Percentiles rank a stretch among this genome's conserved stretches.
phyloP scores from a whole-genome alignment of 2,797 vertebrate genomes.

The Manis pentadactyla region DNA sequence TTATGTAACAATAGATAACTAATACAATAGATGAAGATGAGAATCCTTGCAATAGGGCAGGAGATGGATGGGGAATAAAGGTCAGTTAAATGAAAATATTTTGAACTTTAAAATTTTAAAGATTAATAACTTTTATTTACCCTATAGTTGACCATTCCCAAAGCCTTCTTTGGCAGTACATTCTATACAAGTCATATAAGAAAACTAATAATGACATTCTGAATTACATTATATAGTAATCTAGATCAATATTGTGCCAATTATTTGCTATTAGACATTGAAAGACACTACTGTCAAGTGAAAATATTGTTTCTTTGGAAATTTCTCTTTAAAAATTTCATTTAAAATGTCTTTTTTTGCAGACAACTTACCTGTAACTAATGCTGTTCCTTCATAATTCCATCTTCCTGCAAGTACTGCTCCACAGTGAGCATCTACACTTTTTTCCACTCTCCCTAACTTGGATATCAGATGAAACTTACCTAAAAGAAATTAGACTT shows the following conservation, averaged over 20 bases:
- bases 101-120: conserved; percentile 52
- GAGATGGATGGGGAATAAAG: background rate
- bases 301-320: conserved; percentile 39
- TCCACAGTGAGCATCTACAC: conserved; percentile 96
- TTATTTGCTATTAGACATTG: conserved; percentile 14
- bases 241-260: background rate
- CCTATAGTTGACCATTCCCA: conserved; percentile 3
- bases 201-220: conserved; percentile 43
- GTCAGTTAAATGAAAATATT: background rate
- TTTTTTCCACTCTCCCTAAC: conserved; percentile 95
- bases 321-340: background rate
- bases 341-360: background rate
- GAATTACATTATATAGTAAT: conserved; percentile 14
- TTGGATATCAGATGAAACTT: conserved; percentile 97
- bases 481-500: conserved; percentile 87
- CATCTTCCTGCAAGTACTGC: conserved; percentile 96
- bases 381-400: conserved; percentile 97
- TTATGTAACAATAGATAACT: background rate
- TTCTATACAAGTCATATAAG: background rate
- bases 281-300: background rate
- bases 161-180: conserved; percentile 32
- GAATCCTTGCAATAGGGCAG: background rate
- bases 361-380: conserved; percentile 93
- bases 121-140: conserved; percentile 57
- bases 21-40: background rate